Conservation (phyloP, 2,797 vertebrate species). For the Dryobates pubescens region DNA sequence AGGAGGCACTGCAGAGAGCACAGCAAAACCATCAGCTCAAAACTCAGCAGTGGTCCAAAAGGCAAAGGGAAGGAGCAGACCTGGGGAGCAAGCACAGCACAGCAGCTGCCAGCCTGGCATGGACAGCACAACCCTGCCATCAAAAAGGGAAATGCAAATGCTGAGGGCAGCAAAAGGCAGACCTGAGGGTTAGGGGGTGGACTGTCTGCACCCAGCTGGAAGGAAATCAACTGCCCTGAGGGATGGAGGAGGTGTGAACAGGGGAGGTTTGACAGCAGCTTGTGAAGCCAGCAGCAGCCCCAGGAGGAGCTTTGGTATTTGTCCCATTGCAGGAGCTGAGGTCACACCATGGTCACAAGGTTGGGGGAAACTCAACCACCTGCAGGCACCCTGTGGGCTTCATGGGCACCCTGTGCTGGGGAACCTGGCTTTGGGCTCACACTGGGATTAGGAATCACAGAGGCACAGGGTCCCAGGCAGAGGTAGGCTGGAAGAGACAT, state of each 20-base stretch:
- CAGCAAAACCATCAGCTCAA: neutral
- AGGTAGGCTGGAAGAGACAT: neutral
- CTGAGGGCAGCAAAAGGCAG: neutral
- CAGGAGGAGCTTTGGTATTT: neutral
- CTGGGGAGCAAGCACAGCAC: neutral
- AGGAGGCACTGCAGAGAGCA: neutral
- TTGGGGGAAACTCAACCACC: neutral
- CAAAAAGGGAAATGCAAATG: neutral
- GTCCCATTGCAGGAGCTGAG: neutral
- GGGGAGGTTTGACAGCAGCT: neutral
- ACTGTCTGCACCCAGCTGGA: neutral
- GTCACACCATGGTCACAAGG: neutral
- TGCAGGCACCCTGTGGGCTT: neutral
- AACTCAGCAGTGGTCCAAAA: neutral
- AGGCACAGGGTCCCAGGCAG: neutral
- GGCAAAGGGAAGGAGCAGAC: neutral
- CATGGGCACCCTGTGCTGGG: neutral
- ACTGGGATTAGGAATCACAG: neutral
- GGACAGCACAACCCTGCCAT: neutral
- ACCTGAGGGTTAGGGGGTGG: neutral
- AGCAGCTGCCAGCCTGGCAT: neutral
- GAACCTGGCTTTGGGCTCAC: neutral
- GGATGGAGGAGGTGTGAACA: neutral
- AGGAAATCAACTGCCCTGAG: neutral
- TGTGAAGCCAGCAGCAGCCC: neutral